Conservation (phyloP, 2,888 invertebrate genomes). For the Tridacna crocea region DNA sequence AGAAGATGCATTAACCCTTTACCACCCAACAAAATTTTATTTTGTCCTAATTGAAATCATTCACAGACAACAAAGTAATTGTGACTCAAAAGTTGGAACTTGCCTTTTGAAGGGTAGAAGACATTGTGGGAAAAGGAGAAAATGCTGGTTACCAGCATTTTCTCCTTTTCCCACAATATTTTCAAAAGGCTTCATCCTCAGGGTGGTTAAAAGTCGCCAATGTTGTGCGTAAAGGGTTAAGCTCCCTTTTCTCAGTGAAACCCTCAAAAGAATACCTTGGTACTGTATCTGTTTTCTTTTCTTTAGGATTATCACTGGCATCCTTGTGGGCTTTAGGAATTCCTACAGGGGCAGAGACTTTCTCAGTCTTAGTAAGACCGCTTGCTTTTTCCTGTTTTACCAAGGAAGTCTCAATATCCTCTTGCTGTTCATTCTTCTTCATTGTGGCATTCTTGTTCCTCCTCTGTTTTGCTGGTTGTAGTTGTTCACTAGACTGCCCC, state of each 20-base stretch:
- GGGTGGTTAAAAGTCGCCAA: neutral
- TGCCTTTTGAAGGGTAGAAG: neutral
- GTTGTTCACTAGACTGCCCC: neutral
- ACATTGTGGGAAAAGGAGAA: neutral
- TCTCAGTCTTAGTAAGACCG: neutral
- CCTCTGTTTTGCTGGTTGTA: neutral
- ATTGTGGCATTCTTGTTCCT: slow-evolving; percentile 4
- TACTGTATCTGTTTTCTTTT: neutral
- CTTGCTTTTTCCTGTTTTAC: neutral
- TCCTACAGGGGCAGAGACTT: too few relatives aligned
- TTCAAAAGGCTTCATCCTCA: neutral
- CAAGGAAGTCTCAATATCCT: too few relatives aligned
- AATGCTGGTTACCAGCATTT: neutral
- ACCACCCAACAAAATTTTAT: neutral
- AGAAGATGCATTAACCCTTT: too few relatives aligned
- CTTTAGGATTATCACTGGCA: neutral
- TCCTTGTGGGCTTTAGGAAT: neutral
- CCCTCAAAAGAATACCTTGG: neutral
- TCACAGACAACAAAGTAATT: neutral
- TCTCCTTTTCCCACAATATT: neutral
- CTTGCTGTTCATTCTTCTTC: neutral
- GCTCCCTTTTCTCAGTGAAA: neutral
- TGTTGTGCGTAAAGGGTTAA: neutral
- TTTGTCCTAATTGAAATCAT: neutral
- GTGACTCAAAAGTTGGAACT: neutral